These are phyloP conservation scores for Melitaea athalia DNA, from an alignment of 2,888 invertebrate genomes.

Conservation along the genomic window DNA sequence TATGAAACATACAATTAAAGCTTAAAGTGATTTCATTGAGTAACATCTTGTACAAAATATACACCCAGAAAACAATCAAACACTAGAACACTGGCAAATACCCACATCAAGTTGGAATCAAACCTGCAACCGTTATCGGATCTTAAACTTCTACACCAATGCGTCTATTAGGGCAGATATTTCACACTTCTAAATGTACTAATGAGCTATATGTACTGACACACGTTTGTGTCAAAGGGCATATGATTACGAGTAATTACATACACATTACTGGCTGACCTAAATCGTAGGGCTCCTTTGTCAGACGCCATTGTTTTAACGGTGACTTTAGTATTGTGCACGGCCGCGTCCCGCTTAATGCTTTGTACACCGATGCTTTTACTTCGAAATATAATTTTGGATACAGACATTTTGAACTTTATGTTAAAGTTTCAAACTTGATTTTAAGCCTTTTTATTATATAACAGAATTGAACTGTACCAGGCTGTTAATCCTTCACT, in stretches of 20 bases:
- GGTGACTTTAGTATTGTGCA: neutral
- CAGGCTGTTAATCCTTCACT: neutral
- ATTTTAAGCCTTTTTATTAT: too few species aligned
- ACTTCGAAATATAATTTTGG: neutral
- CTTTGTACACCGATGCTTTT: neutral
- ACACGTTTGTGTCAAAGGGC: neutral
- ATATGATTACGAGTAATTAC: neutral
- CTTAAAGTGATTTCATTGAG: too few species aligned
- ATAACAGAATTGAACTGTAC: too few species aligned
- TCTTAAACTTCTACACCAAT: neutral
- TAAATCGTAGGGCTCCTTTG: neutral
- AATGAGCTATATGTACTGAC: neutral
- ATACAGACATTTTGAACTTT: too few species aligned
- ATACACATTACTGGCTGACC: neutral
- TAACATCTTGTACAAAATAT: too few species aligned
- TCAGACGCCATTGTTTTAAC: constrained; percentile 1
- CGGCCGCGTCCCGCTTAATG: neutral
- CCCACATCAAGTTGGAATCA: too few species aligned
- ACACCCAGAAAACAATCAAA: too few species aligned
- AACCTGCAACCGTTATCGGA: too few species aligned
- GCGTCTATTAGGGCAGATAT: neutral
- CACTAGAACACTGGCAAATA: too few species aligned
- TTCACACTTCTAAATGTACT: neutral
- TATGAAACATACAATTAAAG: too few species aligned
- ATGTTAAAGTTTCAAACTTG: too few species aligned